Evolutionary conservation across 2,797 vertebrate species (phyloP).

Genomic region (Amphiprion clarkii): DNA sequence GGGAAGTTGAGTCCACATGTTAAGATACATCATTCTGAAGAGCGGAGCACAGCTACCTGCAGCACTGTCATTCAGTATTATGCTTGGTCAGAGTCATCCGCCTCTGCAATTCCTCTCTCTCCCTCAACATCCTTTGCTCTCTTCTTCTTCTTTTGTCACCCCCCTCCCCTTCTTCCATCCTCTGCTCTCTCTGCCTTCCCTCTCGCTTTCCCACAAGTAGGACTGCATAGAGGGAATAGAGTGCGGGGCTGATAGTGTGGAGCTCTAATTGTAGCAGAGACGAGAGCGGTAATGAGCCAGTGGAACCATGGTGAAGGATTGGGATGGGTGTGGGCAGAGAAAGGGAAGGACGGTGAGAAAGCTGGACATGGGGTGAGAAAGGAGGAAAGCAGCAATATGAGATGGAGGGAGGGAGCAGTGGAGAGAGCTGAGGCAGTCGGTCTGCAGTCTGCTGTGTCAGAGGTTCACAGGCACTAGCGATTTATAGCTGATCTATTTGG

Average conservation of each 20-base stretch:
- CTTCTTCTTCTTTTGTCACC: slow-evolving; percentile 20
- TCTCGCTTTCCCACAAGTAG: slow-evolving; percentile 35
- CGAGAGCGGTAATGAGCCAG: slow-evolving; percentile 68
- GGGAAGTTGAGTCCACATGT: slow-evolving; percentile 34
- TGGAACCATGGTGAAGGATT: slow-evolving; percentile 36
- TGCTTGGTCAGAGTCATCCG: slow-evolving; percentile 64
- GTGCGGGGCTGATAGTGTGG: slow-evolving; percentile 62
- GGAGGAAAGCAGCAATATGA: slow-evolving; percentile 39
- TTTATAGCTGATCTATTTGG: slow-evolving; percentile 74
- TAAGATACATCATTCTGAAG: slow-evolving; percentile 45
- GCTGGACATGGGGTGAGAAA: slow-evolving; percentile 43
- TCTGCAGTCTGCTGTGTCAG: slow-evolving; percentile 80
- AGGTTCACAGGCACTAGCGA: slow-evolving; percentile 65
- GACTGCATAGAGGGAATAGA: slow-evolving; percentile 46
- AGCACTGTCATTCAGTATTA: slow-evolving; percentile 61
- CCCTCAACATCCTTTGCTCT: slow-evolving; percentile 43
- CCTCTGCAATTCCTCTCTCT: slow-evolving; percentile 58
- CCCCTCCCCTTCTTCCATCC: slow-evolving; percentile 15
- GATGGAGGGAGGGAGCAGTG: slow-evolving; percentile 37
- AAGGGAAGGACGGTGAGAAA: slow-evolving; percentile 41
- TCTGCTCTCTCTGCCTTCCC: slow-evolving; percentile 30
- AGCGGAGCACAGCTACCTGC: slow-evolving; percentile 52
- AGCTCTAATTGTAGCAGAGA: slow-evolving; percentile 74
- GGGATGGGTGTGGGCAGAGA: slow-evolving; percentile 34
- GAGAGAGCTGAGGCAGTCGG: slow-evolving; percentile 62